phyloP scores from a whole-genome alignment of 2,888 invertebrate species.

The Polietes domitor region DNA sequence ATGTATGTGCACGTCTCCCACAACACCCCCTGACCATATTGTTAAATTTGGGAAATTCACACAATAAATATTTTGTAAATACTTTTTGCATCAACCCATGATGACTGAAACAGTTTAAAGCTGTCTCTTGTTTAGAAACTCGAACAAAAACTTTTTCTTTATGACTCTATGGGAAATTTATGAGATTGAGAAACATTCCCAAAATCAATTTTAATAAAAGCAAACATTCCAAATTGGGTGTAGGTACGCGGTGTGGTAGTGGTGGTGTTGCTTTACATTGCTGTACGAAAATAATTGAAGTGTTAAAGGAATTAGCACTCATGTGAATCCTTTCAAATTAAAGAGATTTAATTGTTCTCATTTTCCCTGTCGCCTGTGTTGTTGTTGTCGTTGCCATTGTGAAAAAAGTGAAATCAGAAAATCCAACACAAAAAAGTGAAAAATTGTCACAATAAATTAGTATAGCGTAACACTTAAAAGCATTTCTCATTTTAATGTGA shows the following conservation, averaged over 20 bases:
- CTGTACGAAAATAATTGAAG: background rate
- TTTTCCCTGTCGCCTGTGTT: background rate
- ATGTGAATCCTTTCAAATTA: conserved; percentile 26
- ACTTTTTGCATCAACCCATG: conserved; percentile 27
- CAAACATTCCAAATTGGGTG: background rate
- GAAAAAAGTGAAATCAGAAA: conserved; percentile 13
- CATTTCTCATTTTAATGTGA: conserved; percentile 14
- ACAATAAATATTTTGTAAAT: conserved; percentile 7
- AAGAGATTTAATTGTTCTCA: conserved; percentile 31
- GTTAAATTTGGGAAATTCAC: background rate
- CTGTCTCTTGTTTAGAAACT: background rate
- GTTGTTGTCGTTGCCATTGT: conserved; percentile 12
- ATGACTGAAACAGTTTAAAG: background rate
- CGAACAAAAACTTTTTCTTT: background rate
- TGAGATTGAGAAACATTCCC: background rate
- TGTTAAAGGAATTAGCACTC: conserved; percentile 4
- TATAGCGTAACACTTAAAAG: conserved; percentile 17
- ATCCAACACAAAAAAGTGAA: conserved; percentile 43
- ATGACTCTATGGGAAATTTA: conserved; percentile 14
- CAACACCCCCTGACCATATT: background rate
- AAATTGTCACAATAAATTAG: conserved; percentile 64
- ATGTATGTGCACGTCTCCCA: background rate
- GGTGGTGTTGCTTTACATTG: background rate
- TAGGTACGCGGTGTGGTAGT: background rate
- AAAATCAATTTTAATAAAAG: background rate